phyloP scores from a whole-genome alignment of 2,113 vertebrate genomes.

The Onychostruthus taczanowskii region DNA sequence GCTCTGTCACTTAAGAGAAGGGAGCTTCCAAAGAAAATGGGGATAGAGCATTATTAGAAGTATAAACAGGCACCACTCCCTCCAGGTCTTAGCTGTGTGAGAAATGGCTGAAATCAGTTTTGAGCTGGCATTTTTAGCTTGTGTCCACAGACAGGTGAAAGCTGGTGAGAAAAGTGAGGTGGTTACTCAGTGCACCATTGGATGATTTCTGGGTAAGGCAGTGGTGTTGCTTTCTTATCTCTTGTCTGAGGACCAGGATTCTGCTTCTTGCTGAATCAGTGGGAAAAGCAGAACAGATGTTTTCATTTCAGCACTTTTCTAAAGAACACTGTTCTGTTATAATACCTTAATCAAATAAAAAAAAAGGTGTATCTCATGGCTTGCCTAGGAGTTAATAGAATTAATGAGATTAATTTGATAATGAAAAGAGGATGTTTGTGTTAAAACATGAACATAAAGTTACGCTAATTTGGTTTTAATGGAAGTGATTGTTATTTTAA shows the following conservation, averaged over 20 bases:
- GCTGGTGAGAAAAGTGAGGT: background rate
- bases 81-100: background rate
- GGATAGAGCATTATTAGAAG: background rate
- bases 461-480: constrained; percentile 34
- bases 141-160: background rate
- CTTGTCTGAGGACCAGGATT: background rate
- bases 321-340: background rate
- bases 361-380: constrained; percentile 9
- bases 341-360: background rate
- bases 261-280: background rate
- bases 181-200: background rate
- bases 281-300: background rate
- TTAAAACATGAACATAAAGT: constrained; percentile 1
- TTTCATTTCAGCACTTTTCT: background rate
- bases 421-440: constrained; percentile 34
- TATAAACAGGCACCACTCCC: background rate
- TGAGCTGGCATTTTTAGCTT: background rate
- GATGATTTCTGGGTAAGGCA: background rate
- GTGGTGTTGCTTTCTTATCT: background rate
- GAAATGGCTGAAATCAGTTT: background rate
- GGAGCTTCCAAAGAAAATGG: background rate
- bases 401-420: constrained; percentile 7
- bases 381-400: constrained; percentile 16
- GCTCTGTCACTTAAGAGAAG: background rate
- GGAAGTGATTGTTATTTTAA: constrained; percentile 33